Evolutionary conservation across 2,888 invertebrate genomes (phyloP).

Genomic region (Drosophila recens): DNA sequence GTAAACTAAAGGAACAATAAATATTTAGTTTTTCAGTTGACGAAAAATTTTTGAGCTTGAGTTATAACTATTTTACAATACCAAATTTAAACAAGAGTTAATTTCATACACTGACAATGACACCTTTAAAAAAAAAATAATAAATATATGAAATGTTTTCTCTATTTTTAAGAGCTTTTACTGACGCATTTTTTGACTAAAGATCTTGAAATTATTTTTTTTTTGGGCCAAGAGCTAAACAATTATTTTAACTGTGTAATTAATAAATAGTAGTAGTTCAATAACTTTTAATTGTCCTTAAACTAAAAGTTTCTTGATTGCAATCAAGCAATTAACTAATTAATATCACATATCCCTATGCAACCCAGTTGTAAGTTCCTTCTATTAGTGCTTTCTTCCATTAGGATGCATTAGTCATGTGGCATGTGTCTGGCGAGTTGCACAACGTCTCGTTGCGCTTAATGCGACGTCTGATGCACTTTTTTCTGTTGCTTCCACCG

Average conservation of each 20-base stretch:
- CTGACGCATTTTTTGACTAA: too few species aligned
- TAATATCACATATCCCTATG: not conserved
- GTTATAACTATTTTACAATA: too few species aligned
- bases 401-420: slow-evolving; percentile 10
- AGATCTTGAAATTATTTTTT: too few species aligned
- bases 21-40: too few species aligned
- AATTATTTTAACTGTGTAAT: not conserved
- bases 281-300: not conserved
- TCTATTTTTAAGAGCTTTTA: too few species aligned
- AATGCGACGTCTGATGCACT: slow-evolving; percentile 12
- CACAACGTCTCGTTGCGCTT: slow-evolving; percentile 23
- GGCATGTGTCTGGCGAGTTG: slow-evolving; percentile 24
- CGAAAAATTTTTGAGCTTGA: too few species aligned
- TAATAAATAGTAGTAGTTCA: not conserved
- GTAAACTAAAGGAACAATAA: too few species aligned
- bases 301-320: not conserved
- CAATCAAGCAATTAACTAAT: slow-evolving; percentile 9
- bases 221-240: too few species aligned
- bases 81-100: too few species aligned
- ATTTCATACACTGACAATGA: too few species aligned
- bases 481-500: slow-evolving; percentile 20
- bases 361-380: not conserved
- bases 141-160: too few species aligned
- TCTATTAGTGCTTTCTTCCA: not conserved
- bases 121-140: too few species aligned